Base-by-base conservation (phyloP, 2,888 invertebrate species). In the Tolmerus cingulatus region DNA sequence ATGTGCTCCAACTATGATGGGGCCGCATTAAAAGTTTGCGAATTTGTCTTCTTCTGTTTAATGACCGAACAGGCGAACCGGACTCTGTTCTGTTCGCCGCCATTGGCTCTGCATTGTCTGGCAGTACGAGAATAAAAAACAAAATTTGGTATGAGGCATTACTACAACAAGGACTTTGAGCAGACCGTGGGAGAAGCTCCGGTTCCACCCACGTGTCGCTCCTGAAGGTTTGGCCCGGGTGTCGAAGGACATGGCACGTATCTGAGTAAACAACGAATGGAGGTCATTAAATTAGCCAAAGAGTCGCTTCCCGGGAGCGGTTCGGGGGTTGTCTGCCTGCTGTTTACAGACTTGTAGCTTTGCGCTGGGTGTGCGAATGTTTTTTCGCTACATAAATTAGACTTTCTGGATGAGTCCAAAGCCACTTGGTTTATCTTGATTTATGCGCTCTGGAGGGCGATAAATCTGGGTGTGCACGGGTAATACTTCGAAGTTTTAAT, bases 261-360 rank as follows among this genome's bases (percentile, higher is more conserved):
- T 51, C 27, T 46, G n/a, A 51, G 79, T 55, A 46, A 79, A 79
- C 51, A 79, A 79, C 51, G 55, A 79, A 79, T 79, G 51, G 66
- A 79, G 46, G 79, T 79, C 79, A 79, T 79, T 79, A 79, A 79
- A 79, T 46, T 79, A 79, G 79, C 79, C 79, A 51, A 79, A 51
- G 30, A 27, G 23, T 78, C 19, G 27, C 19, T 27, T 27, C 9
- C 37, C 51, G 27, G 34, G 66, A 14, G 19, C 23, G 76, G 12
- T 4, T 27, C 14, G 43, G 43, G 4, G 43, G 12, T 46, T 46
- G 43, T 46, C 43, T 46, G 27, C 30, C 46, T 79, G 79, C 46
- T 79, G 51, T 79, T 51, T 79, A 51, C 79, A 79, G 79, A 79
- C 79, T 79, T 79, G 51, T 79, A 46, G 8, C 46, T 14, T 66